Conservation (phyloP, 2,888 invertebrate species). For the Drosophila aldrichi region DNA sequence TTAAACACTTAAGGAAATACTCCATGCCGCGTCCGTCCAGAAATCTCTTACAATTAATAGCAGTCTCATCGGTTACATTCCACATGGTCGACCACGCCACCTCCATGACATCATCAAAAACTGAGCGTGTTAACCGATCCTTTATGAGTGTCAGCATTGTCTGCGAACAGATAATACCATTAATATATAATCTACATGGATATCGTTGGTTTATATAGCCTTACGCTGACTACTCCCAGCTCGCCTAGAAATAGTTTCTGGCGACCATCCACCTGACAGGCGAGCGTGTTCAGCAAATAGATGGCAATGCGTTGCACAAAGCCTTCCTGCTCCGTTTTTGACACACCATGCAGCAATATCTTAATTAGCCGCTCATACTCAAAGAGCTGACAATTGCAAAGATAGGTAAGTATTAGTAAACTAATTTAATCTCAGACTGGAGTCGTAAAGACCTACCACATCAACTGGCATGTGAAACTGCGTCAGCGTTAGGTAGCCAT, state of each 20-base stretch:
- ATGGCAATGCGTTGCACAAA: slow-evolving; percentile 98
- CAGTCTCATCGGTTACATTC: slow-evolving; percentile 99
- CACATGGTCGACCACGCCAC: slow-evolving; percentile 99
- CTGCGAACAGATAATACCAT: slow-evolving; percentile 85
- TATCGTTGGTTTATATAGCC: slow-evolving; percentile 53
- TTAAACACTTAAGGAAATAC: slow-evolving; percentile 94
- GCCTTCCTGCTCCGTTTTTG: slow-evolving; percentile 93
- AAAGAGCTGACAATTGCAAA: slow-evolving; percentile 89
- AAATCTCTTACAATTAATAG: slow-evolving; percentile 96
- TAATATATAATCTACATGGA: not conserved
- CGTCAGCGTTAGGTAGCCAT: slow-evolving; percentile 97
- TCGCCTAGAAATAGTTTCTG: slow-evolving; percentile 97
- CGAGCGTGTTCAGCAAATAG: slow-evolving; percentile 96
- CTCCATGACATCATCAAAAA: slow-evolving; percentile 98
- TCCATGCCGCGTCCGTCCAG: slow-evolving; percentile 95
- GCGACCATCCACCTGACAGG: slow-evolving; percentile 97
- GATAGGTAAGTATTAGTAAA: not conserved
- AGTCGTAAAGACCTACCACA: slow-evolving; percentile 88
- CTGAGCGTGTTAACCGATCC: slow-evolving; percentile 90
- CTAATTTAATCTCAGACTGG: not conserved
- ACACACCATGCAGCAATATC: slow-evolving; percentile 92
- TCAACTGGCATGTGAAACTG: slow-evolving; percentile 98
- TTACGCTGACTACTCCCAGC: slow-evolving; percentile 93
- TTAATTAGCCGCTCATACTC: slow-evolving; percentile 95
- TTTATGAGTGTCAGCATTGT: slow-evolving; percentile 95